Evolutionary conservation across 2,797 vertebrate species (phyloP).

Genomic region (Xiphorhynchus erythropygius): DNA sequence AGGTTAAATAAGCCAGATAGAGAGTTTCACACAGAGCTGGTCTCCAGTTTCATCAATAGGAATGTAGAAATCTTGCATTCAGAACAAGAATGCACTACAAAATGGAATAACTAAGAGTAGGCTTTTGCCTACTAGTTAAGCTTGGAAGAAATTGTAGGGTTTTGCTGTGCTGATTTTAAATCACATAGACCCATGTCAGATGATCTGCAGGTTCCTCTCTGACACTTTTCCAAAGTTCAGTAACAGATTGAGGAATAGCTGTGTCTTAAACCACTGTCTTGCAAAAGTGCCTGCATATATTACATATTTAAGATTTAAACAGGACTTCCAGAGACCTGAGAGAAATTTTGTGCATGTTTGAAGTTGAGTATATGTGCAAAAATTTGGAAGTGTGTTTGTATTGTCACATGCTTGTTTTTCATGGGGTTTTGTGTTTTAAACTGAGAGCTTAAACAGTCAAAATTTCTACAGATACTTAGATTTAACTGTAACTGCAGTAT

Average conservation of each 20-base stretch:
- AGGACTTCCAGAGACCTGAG: neutral
- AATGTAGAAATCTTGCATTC: neutral
- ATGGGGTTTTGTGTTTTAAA: neutral
- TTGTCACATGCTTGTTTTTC: neutral
- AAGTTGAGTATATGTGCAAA: neutral
- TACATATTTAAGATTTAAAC: neutral
- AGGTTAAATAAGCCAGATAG: constrained; percentile 16
- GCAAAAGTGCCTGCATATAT: neutral
- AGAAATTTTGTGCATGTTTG: neutral
- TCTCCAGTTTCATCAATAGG: neutral
- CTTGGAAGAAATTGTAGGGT: neutral
- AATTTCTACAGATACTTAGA: neutral
- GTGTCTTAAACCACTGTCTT: neutral
- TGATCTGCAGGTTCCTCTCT: neutral
- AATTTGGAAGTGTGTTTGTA: neutral
- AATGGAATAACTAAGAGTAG: neutral
- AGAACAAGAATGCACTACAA: neutral
- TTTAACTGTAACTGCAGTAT: neutral
- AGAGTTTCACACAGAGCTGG: neutral
- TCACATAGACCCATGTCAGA: neutral
- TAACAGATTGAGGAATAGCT: neutral
- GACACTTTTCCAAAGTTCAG: neutral
- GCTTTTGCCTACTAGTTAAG: neutral
- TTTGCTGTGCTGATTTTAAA: neutral
- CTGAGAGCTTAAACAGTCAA: neutral